Evolutionary conservation across 2,888 invertebrate species (phyloP).

Genomic region (Gryllus longicercus): DNA sequence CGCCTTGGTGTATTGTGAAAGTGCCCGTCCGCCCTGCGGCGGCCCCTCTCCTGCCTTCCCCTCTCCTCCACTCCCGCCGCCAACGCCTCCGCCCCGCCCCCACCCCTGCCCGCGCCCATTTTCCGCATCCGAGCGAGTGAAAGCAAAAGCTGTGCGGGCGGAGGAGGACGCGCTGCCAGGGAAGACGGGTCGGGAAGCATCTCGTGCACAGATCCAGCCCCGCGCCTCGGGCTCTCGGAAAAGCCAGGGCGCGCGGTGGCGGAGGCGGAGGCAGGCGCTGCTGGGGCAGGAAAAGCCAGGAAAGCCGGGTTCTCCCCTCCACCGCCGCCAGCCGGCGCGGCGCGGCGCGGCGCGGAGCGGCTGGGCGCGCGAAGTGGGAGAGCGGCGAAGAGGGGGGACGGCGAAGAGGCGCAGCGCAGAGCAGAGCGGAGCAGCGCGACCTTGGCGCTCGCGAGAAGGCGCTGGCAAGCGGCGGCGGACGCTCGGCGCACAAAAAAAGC

Average conservation of each 20-base stretch:
- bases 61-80: background rate
- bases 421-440: background rate
- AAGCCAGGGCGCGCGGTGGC: too few relatives aligned
- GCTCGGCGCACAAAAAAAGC: background rate
- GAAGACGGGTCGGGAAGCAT: background rate
- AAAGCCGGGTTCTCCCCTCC: background rate
- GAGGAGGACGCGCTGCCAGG: background rate
- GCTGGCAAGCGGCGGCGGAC: background rate
- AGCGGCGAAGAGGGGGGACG: background rate
- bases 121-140: conserved; percentile 29
- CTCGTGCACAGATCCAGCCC: background rate
- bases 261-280: too few relatives aligned
- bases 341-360: background rate
- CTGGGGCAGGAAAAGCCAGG: too few relatives aligned
- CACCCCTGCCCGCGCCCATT: conserved; percentile 22
- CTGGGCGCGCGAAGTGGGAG: background rate
- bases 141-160: conserved; percentile 25
- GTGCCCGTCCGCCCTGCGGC: conserved; percentile 23
- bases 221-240: too few relatives aligned
- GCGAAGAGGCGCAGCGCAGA: background rate
- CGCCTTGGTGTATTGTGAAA: conserved; percentile 33
- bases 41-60: conserved; percentile 18
- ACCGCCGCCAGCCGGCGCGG: background rate
- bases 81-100: background rate
- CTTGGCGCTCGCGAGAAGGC: background rate